A percentile compares a stretch with the other conserved stretches of the same genome.
phyloP scores from a whole-genome alignment of 2,113 vertebrate genomes.

The Sinosuthora webbiana region DNA sequence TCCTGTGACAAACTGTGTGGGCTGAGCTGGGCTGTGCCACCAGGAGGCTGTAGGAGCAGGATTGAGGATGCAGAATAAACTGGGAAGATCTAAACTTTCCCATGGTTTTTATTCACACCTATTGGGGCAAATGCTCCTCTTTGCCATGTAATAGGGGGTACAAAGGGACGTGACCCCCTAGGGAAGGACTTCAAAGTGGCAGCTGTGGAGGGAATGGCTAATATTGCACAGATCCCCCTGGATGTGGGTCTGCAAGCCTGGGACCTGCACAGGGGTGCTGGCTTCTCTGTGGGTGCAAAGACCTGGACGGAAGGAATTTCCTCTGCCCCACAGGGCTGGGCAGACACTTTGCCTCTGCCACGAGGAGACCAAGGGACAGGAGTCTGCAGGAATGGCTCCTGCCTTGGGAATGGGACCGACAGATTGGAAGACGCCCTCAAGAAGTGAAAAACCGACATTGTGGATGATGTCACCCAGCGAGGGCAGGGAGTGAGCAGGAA shows the following conservation, averaged over 20 bases:
- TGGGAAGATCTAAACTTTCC: not conserved
- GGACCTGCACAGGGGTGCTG: not conserved
- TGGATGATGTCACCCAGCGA: not conserved
- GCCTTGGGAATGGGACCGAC: not conserved
- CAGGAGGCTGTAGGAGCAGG: not conserved
- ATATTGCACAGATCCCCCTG: not conserved
- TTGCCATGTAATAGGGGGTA: not conserved
- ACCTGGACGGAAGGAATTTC: not conserved
- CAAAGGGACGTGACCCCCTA: accelerated
- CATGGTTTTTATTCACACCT: not conserved
- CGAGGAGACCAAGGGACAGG: not conserved
- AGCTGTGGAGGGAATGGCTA: not conserved
- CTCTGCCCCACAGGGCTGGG: not conserved
- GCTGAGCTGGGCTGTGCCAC: not conserved
- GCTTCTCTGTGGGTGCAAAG: not conserved
- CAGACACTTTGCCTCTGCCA: accelerated
- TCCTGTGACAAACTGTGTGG: not conserved
- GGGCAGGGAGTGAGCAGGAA: not conserved
- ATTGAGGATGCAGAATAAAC: not conserved
- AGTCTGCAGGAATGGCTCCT: not conserved
- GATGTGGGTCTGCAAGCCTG: not conserved
- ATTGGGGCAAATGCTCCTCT: not conserved
- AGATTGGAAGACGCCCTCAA: not conserved
- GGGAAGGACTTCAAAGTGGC: not conserved
- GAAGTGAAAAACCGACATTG: not conserved